phyloP scores from a whole-genome alignment of 2,797 vertebrate species.

The Gymnoscopelus microlampas region DNA sequence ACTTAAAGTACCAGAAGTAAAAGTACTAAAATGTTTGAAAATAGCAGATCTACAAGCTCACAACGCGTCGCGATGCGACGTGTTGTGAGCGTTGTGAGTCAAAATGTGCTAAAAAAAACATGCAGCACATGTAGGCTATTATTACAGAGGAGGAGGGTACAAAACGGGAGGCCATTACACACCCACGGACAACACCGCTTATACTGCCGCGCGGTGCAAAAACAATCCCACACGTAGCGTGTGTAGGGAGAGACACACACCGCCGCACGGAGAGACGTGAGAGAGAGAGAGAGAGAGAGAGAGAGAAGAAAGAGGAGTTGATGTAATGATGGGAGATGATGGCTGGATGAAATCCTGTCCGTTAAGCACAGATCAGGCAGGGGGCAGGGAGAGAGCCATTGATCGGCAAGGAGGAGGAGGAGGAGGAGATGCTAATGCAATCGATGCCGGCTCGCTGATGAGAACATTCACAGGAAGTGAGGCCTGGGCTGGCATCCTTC shows the following conservation, averaged over 20 bases:
- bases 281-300: not conserved
- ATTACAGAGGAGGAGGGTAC: too few relatives aligned
- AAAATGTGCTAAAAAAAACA: too few relatives aligned
- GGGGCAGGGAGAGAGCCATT: slow-evolving; percentile 73
- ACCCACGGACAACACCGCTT: not conserved
- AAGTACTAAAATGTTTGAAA: too few relatives aligned
- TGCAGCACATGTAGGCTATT: too few relatives aligned
- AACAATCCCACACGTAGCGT: not conserved
- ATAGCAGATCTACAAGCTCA: too few relatives aligned
- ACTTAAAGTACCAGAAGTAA: too few relatives aligned
- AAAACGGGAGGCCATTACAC: too few relatives aligned
- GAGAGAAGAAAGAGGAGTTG: not conserved
- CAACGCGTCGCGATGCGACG: too few relatives aligned
- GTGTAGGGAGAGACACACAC: not conserved
- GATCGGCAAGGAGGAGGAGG: slow-evolving; percentile 58
- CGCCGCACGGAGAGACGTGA: too few relatives aligned
- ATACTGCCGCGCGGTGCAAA: not conserved
- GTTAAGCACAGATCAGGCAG: slow-evolving; percentile 69
- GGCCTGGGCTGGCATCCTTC: slow-evolving; percentile 54
- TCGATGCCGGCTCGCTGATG: slow-evolving; percentile 76
- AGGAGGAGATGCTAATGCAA: slow-evolving; percentile 82
- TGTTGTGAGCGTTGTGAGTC: too few relatives aligned
- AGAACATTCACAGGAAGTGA: slow-evolving; percentile 71
- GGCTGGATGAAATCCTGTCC: slow-evolving; percentile 69
- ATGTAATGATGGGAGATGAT: slow-evolving; percentile 22